Conservation (phyloP, 2,888 invertebrate genomes). For the Trypoxylon attenuatum region DNA sequence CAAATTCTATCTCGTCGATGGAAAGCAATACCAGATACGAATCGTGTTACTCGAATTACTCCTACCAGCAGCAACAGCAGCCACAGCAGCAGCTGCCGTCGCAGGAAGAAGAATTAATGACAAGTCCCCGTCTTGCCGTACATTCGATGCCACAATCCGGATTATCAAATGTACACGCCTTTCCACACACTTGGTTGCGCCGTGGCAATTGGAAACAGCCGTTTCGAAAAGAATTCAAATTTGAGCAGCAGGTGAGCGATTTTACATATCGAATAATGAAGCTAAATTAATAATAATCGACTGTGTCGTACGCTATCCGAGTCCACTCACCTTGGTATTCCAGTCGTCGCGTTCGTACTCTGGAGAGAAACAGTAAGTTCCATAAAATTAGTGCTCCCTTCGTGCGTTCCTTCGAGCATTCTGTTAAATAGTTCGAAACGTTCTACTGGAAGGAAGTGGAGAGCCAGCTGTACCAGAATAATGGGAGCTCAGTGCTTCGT, state of each 20-base stretch:
- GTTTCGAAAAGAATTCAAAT: constrained; percentile 45
- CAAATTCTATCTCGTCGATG: constrained; percentile 60
- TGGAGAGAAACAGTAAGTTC: constrained; percentile 34
- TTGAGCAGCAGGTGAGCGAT: constrained; percentile 53
- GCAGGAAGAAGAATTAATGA: constrained; percentile 45
- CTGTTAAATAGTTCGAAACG: constrained; percentile 1
- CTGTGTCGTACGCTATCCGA: background rate
- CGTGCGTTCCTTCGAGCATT: background rate
- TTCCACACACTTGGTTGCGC: constrained; percentile 49
- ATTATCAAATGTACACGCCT: constrained; percentile 35
- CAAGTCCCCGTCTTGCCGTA: constrained; percentile 39
- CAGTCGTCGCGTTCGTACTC: constrained; percentile 23
- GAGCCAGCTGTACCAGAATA: constrained; percentile 22
- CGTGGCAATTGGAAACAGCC: constrained; percentile 53
- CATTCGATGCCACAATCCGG: constrained; percentile 37
- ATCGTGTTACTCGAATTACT: constrained; percentile 56
- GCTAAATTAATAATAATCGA: constrained; percentile 16
- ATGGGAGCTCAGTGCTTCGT: constrained; percentile 23
- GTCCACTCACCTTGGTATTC: constrained; percentile 7
- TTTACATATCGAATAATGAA: background rate
- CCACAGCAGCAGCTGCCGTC: constrained; percentile 49
- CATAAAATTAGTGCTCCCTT: background rate
- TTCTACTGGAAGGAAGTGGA: constrained; percentile 29
- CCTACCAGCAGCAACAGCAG: constrained; percentile 55
- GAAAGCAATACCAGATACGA: constrained; percentile 45